Evolutionary conservation across 2,888 invertebrate species (phyloP).

Genomic region (Rhagophthalmus giganteus): DNA sequence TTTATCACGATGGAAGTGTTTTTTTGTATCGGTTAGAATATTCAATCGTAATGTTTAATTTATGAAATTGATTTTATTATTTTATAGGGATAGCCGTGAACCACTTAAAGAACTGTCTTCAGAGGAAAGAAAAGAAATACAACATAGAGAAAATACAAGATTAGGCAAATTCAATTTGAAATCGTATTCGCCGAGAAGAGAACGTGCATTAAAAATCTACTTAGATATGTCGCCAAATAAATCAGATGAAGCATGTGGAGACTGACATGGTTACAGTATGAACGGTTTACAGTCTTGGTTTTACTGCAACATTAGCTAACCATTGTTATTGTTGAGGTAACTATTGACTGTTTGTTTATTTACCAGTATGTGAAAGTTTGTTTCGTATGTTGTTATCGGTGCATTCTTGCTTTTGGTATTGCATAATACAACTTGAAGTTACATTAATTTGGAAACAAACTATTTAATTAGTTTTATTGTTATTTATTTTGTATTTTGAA

Average conservation of each 20-base stretch:
- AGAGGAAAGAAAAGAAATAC: slow-evolving; percentile 66
- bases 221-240: slow-evolving; percentile 60
- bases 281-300: slow-evolving; percentile 45
- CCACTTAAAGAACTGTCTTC: slow-evolving; percentile 61
- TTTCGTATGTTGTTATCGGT: too few species aligned
- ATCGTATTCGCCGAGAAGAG: slow-evolving; percentile 65
- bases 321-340: slow-evolving; percentile 7
- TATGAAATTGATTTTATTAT: too few species aligned
- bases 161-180: slow-evolving; percentile 55
- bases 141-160: slow-evolving; percentile 62
- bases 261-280: slow-evolving; percentile 50
- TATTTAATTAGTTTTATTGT: neutral
- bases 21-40: slow-evolving; percentile 67
- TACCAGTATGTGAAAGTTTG: slow-evolving; percentile 20
- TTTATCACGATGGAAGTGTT: slow-evolving; percentile 65
- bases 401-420: too few species aligned
- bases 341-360: slow-evolving; percentile 30
- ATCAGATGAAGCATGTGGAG: slow-evolving; percentile 49
- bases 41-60: too few species aligned
- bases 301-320: slow-evolving; percentile 48
- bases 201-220: slow-evolving; percentile 74
- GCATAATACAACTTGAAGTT: too few species aligned
- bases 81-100: slow-evolving; percentile 65
- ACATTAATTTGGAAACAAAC: neutral
- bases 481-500: neutral